phyloP scores from a whole-genome alignment of 2,888 invertebrate species.

The Adelphocoris suturalis region DNA sequence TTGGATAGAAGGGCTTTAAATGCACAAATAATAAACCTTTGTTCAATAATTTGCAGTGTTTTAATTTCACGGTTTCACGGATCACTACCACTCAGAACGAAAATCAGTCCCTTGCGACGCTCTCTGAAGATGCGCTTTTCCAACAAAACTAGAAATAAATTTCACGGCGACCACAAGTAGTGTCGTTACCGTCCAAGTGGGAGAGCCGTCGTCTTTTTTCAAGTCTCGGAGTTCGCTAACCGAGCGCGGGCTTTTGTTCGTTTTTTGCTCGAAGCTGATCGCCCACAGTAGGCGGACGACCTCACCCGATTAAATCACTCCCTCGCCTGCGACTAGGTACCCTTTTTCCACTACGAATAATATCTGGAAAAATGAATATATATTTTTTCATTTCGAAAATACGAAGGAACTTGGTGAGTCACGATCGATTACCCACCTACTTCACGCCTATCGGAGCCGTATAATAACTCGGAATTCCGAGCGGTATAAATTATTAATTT shows the following conservation, averaged over 20 bases:
- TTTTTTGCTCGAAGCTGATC: slow-evolving; percentile 2
- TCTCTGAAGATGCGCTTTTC: background rate
- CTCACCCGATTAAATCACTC: slow-evolving; percentile 37
- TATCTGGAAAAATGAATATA: background rate
- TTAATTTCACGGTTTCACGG: background rate
- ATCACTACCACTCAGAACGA: background rate
- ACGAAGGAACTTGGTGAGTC: background rate
- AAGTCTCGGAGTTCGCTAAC: slow-evolving; percentile 30
- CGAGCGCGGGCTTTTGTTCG: slow-evolving; percentile 19
- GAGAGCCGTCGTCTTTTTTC: background rate
- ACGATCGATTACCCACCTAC: slow-evolving; percentile 18
- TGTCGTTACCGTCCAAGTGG: slow-evolving; percentile 36
- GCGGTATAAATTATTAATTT: background rate
- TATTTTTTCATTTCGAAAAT: background rate
- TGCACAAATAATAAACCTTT: background rate
- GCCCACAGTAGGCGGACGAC: slow-evolving; percentile 24
- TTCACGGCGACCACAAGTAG: slow-evolving; percentile 6
- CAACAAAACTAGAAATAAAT: slow-evolving; percentile 16
- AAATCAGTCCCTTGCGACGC: background rate
- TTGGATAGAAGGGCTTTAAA: too few relatives aligned
- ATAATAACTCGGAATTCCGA: background rate
- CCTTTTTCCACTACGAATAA: background rate
- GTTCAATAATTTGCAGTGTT: background rate
- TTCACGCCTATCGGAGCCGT: background rate
- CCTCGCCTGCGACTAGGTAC: background rate